These are phyloP conservation scores for Ceuthmochares aereus DNA, from an alignment of 2,113 vertebrate genomes.

Conservation along the genomic window DNA sequence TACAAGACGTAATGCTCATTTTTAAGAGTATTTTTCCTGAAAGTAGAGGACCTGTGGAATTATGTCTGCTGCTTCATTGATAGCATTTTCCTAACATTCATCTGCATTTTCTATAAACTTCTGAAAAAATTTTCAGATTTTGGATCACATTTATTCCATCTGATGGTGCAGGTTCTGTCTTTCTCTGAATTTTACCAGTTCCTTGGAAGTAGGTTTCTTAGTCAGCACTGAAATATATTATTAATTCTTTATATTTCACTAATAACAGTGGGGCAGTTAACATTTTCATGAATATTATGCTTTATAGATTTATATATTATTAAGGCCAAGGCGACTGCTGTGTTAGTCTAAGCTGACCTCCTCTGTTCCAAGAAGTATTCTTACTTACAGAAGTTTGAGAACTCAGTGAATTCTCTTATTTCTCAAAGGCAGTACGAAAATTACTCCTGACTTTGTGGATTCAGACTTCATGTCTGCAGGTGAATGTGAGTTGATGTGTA, in stretches of 20 bases:
- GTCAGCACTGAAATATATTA: not conserved
- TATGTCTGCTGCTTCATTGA: not conserved
- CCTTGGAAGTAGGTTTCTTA: not conserved
- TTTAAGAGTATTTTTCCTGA: not conserved
- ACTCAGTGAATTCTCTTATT: not conserved
- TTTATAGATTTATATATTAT: conserved; percentile 2
- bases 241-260: not conserved
- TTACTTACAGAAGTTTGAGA: not conserved
- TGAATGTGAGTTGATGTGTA: not conserved
- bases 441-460: not conserved
- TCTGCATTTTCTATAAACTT: not conserved
- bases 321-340: not conserved
- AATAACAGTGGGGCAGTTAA: not conserved
- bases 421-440: not conserved
- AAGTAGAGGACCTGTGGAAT: not conserved
- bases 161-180: not conserved
- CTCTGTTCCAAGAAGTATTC: not conserved
- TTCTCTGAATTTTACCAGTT: not conserved
- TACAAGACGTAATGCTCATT: not conserved
- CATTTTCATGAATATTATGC: not conserved
- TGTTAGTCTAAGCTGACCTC: not conserved
- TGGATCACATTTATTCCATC: not conserved
- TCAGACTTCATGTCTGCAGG: not conserved
- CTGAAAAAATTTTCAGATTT: not conserved
- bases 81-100: not conserved